phyloP scores from a whole-genome alignment of 2,888 invertebrate genomes.

The Diarsia rubi region DNA sequence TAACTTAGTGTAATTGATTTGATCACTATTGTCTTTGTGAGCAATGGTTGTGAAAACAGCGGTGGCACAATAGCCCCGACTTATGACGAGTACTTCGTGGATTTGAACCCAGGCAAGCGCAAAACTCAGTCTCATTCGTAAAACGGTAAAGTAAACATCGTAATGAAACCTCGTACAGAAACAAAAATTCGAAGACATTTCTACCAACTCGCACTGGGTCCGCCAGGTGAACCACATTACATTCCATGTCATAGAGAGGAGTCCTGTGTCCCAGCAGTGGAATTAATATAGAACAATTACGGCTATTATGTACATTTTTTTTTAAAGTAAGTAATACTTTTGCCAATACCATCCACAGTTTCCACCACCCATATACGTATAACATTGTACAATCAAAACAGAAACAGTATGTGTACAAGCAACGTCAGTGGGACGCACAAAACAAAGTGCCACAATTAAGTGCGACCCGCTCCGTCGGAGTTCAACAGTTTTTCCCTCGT shows the following conservation, averaged over 20 bases:
- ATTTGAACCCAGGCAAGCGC: too few species aligned
- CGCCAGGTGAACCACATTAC: too few species aligned
- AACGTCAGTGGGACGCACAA: slow-evolving; percentile 72
- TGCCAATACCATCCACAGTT: background rate
- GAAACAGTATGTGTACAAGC: slow-evolving; percentile 48
- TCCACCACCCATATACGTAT: background rate
- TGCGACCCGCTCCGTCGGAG: slow-evolving; percentile 84
- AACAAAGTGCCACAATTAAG: slow-evolving; percentile 90
- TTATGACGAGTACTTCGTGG: too few species aligned
- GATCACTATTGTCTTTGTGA: background rate
- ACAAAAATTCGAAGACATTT: too few species aligned
- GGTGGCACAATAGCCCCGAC: too few species aligned
- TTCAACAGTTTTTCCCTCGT: slow-evolving; percentile 90
- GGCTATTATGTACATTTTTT: background rate
- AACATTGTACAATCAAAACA: slow-evolving; percentile 15
- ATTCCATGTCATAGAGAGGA: background rate
- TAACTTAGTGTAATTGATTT: background rate
- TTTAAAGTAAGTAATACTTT: background rate
- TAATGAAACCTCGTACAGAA: background rate
- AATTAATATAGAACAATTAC: background rate
- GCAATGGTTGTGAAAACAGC: too few species aligned
- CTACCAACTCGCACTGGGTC: too few species aligned
- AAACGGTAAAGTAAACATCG: background rate
- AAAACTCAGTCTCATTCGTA: too few species aligned
- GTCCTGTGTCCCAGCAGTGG: background rate